A percentile compares a stretch with the other conserved stretches of the same genome.
These are phyloP conservation scores for Megaleporinus macrocephalus DNA, from an alignment of 2,113 vertebrate genomes.

Conservation along the genomic window DNA sequence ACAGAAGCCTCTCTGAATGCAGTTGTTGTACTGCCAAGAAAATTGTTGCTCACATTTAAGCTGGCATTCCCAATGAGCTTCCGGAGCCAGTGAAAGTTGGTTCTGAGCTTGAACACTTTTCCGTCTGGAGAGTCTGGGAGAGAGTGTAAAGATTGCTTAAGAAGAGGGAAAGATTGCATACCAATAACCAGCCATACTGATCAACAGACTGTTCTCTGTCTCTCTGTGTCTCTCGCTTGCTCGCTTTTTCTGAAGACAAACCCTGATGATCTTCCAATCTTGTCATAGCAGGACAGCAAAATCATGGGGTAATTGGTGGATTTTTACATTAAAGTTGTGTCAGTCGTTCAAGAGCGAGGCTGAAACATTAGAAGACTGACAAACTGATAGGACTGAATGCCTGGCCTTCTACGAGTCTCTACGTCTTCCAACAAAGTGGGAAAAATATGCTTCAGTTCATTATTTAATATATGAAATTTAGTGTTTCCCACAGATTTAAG, in stretches of 20 bases:
- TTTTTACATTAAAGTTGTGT: slow-evolving; percentile 17
- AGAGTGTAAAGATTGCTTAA: not conserved
- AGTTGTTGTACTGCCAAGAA: not conserved
- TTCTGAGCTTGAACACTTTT: not conserved
- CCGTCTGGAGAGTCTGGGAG: not conserved
- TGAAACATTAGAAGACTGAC: not conserved
- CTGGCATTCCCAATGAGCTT: not conserved
- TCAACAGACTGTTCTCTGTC: not conserved
- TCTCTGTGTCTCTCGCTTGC: not conserved
- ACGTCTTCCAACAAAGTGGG: no score
- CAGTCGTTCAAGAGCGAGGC: not conserved
- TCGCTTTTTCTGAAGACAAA: not conserved
- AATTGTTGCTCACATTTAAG: not conserved
- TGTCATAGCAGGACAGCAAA: not conserved
- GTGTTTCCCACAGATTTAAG: no score
- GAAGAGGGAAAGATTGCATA: not conserved
- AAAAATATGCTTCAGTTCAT: no score
- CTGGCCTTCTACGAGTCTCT: no score
- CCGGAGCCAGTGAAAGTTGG: not conserved
- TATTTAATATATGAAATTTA: no score
- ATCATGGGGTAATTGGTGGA: no score
- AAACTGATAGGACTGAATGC: no score
- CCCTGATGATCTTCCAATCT: not conserved
- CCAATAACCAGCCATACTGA: not conserved
- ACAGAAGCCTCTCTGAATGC: not conserved